Evolutionary conservation across 1,140 invertebrate species (phyloP), one percentile per base, ranked within the genome.

Genomic region (Zaprionus africanus): DNA sequence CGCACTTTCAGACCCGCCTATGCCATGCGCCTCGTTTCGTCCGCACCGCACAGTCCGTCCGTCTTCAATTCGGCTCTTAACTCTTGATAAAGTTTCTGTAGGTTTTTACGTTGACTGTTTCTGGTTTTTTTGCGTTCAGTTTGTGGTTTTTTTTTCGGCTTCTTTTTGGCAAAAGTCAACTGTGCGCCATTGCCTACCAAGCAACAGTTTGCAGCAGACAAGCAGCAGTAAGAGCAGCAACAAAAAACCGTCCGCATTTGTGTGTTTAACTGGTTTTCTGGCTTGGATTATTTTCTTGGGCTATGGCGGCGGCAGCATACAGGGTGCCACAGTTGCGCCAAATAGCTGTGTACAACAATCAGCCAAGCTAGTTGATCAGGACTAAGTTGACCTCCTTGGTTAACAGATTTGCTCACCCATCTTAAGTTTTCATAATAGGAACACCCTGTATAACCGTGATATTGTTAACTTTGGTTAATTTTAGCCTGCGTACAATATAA

Each of bases 61-160:
- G 11, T 64, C 79, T 73, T 73, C 51, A 67, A 53, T 41, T 65
- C 65, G 76, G 67, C 73, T 83, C 81, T 79, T 84, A 84, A 81
- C 82, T 84, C 83, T 87, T 78, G 80, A 86, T 86, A 79, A 87
- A 83, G 83, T 86, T 82, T 86, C 76, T 77, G 76, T 82, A 79
- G 76, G 78, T 79, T 77, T 87, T 79, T 67, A 66, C 66, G 59
- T 67, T 82, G 68, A 67, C 78, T 82, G 71, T 84, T 85, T 71
- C 65, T 73, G 71, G 79, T 72, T 80, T 79, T 76, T 82, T 66
- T 76, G 60, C 59, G 12, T 53, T 61, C 46, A 62, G 60, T 71
- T 61, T 66, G 69, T 36, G 19, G 67, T 56, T 76, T 69, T 69
- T 69, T 51, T 41, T 54, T 24, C n/a, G 7, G 28, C 2, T 26